Conservation (phyloP, 2,113 vertebrate genomes). For the Chaenogobius annularis region DNA sequence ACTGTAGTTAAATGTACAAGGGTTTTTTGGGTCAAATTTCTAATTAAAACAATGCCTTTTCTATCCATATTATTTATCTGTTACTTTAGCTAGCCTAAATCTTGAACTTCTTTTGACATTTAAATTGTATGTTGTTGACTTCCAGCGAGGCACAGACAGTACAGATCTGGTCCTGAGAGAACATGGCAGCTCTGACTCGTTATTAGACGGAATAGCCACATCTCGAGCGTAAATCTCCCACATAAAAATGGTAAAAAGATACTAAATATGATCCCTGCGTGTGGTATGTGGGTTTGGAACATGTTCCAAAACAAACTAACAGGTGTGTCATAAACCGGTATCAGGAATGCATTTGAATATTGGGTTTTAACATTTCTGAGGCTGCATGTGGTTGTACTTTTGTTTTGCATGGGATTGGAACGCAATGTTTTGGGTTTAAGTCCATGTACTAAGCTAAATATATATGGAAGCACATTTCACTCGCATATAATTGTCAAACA, state of each 20-base stretch:
- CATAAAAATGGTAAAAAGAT: slow-evolving; percentile 77
- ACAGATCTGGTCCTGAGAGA: slow-evolving; percentile 70
- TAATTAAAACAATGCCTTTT: no score
- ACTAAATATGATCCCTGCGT: slow-evolving; percentile 7
- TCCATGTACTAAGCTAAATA: background rate
- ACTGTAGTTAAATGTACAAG: no score
- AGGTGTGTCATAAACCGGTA: background rate
- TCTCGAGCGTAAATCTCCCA: slow-evolving; percentile 75
- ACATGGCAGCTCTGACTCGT: slow-evolving; percentile 81
- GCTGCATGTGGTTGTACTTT: background rate
- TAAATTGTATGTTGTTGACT: slow-evolving; percentile 23
- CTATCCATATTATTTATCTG: no score
- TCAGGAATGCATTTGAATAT: background rate
- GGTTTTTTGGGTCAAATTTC: no score
- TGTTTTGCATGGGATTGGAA: background rate
- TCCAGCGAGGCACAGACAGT: slow-evolving; percentile 83
- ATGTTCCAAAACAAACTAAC: background rate
- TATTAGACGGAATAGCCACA: slow-evolving; percentile 86
- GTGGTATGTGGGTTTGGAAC: slow-evolving; percentile 4
- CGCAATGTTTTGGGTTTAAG: background rate
- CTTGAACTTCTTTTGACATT: background rate
- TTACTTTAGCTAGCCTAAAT: no score
- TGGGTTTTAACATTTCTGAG: background rate
- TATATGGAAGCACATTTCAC: no score
- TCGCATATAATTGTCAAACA: no score